These are phyloP conservation scores for Drosophila saltans DNA, from an alignment of 1,140 invertebrate genomes.

Conservation along the genomic window DNA sequence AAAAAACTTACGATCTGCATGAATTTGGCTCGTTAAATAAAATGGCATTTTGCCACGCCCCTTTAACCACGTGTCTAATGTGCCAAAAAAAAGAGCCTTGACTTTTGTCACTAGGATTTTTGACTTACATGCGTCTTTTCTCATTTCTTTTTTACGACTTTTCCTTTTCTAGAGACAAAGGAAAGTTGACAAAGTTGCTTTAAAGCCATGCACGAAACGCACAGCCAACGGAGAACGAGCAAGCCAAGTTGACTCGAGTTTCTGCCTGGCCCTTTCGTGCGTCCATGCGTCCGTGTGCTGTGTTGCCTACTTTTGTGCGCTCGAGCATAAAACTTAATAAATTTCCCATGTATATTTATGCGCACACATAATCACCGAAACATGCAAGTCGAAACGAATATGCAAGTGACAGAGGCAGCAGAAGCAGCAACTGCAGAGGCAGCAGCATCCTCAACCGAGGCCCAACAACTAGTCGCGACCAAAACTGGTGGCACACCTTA, in stretches of 20 bases:
- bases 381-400: conserved; percentile 17
- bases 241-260: neutral
- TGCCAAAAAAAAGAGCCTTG: neutral
- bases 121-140: neutral
- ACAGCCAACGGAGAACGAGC: conserved; percentile 10
- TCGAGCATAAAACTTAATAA: conserved; percentile 73
- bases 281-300: conserved; percentile 38
- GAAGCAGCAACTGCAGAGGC: conserved; percentile 2
- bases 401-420: conserved; percentile 44
- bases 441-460: neutral
- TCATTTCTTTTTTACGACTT: neutral
- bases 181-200: conserved; percentile 66
- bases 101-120: neutral
- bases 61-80: no score
- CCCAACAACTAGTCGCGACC: conserved; percentile 37
- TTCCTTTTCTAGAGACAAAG: conserved; percentile 20
- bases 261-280: conserved; percentile 24
- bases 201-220: conserved; percentile 43
- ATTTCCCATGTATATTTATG: conserved; percentile 75
- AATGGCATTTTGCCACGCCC: no score
- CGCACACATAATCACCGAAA: conserved; percentile 71
- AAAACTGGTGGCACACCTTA: conserved; percentile 24
- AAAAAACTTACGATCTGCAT: no score
- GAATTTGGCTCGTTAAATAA: no score
- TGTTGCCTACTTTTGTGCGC: conserved; percentile 53